Base-by-base conservation (phyloP, 2,797 vertebrate species). In the Odontamblyopus rebecca region DNA sequence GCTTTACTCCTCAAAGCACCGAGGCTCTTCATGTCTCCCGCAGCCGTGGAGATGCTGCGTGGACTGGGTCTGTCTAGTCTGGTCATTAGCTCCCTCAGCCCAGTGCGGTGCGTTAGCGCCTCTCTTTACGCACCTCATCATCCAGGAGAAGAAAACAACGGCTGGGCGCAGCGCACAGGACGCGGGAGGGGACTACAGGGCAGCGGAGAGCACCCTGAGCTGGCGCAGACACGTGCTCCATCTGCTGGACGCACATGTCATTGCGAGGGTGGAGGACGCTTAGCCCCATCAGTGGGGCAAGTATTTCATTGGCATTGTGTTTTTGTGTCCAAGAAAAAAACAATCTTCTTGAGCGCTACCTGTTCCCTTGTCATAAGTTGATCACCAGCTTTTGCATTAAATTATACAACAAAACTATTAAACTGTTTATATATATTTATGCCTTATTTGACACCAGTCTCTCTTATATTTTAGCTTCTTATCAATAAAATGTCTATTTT, bases 41-140 rank as follows among this genome's bases (percentile, higher is more conserved):
- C 15, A 69, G 67, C 66, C 56, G 75, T 60, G 38, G 77, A 70
- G 73, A 38, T 69, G 69, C 67, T 69, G 77, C 51, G 76, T 64
- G 62, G 62, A 68, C 61, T 62, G 23, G 38, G 67, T 69, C 67
- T 61, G 81, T 54, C 68, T 79, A 61, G 26, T 69, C 68, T 72
- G 76, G 75, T 78, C 81, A 59, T 76, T 48, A 71, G 54, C 69
- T 48, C 5, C 80, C 72, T 79, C 79, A 74, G 76, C 71, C 50
- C 76, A 71, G 70, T 73, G 76, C 74, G 79, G n/a, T 77, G 84
- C 79, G 83, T 15, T 74, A 85, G 83, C 80, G 89, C 90, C 77
- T 89, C 88, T 88, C 87, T 88, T 78, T 50, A 82, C 80, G 83
- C 89, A 80, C 85, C 86, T 85, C 80, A 77, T 82, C 85, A 63